Base-by-base conservation (phyloP, 2,888 invertebrate genomes). In the Drosophila robusta region DNA sequence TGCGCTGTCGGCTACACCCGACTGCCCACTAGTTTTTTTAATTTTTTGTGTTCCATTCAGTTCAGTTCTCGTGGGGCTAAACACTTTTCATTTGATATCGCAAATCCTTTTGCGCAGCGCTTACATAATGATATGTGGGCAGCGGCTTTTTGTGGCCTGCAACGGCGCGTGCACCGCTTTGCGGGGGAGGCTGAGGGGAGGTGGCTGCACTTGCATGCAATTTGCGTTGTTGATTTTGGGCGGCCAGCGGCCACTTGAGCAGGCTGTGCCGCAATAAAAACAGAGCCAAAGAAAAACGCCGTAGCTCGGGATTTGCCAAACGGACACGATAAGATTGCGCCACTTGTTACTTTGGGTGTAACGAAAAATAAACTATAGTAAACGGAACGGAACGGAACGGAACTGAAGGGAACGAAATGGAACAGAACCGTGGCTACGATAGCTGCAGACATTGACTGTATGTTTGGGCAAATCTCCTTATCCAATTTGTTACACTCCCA, bases 121-220 rank as follows among this genome's bases (percentile, higher is more conserved):
- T 80, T 81, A 87, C 86, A 85, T 81, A 87, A 87, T 89, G 85
- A 80, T 78, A 78, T 82, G 83, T 81, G 81, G 72, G 60, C 76
- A 70, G 64, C 44, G 66, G 42, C 18, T 55, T 63, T 63, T 58
- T 54, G 36, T 50, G 50, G 41, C 66, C 77, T 58, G 64, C 66
- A 68, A 78, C 75, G 74, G 67, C 64, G 76, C 22, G 22, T 22
- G 22, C 29, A 9, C 29, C 62, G 62, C 60, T n/a, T 36, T 12
- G 12, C 18, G 36, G 29, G 12, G 26, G 32, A 8, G 32, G 7
- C 18, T 5, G 5, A 2, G 18, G 2, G 42, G 7, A 14, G 32
- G 29, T 5, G 11, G 16, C 50, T 60, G 55, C 64, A 70, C 70
- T 80, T 77, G 81, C 77, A 74, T 71, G 75, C 81, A 71, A 67